These are phyloP conservation scores for Cyrtodaria siliqua DNA, from an alignment of 2,888 invertebrate species.

Conservation along the genomic window DNA sequence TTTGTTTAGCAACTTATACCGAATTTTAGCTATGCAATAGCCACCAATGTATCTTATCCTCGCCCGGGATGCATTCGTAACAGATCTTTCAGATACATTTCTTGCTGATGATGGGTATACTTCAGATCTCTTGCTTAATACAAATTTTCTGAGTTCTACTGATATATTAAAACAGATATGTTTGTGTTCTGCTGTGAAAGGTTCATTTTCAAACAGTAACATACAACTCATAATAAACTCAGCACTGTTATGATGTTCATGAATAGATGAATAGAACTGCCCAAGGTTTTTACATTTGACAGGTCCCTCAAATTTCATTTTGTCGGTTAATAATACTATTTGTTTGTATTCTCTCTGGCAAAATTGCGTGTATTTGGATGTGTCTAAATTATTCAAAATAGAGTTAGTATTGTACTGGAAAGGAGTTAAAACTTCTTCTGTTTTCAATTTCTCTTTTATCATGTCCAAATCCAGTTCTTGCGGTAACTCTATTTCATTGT, in stretches of 20 bases:
- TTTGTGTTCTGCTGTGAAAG: slow-evolving; percentile 21
- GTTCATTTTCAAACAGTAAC: slow-evolving; percentile 31
- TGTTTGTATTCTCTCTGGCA: slow-evolving; percentile 14
- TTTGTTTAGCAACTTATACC: slow-evolving; percentile 29
- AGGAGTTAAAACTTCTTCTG: slow-evolving; percentile 7
- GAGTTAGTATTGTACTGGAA: slow-evolving; percentile 24
- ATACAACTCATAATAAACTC: slow-evolving; percentile 30
- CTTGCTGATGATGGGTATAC: slow-evolving; percentile 3
- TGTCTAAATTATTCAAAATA: slow-evolving; percentile 12
- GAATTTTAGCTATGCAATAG: too few species aligned
- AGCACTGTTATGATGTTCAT: slow-evolving; percentile 23
- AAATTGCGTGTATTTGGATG: slow-evolving; percentile 9
- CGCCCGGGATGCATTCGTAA: slow-evolving; percentile 45
- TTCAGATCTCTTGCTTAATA: slow-evolving; percentile 18
- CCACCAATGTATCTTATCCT: slow-evolving; percentile 52
- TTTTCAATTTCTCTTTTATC: slow-evolving; percentile 13
- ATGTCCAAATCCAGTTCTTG: slow-evolving; percentile 14
- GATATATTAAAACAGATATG: slow-evolving; percentile 36
- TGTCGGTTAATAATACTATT: slow-evolving; percentile 5
- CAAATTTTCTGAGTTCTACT: slow-evolving; percentile 22
- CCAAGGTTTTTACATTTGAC: slow-evolving; percentile 25
- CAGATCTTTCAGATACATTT: slow-evolving; percentile 24
- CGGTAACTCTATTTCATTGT: slow-evolving; percentile 21
- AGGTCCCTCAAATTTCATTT: slow-evolving; percentile 13
- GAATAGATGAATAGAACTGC: slow-evolving; percentile 21